These are phyloP conservation scores for Formica aserva DNA, from an alignment of 2,888 invertebrate species.

Conservation along the genomic window DNA sequence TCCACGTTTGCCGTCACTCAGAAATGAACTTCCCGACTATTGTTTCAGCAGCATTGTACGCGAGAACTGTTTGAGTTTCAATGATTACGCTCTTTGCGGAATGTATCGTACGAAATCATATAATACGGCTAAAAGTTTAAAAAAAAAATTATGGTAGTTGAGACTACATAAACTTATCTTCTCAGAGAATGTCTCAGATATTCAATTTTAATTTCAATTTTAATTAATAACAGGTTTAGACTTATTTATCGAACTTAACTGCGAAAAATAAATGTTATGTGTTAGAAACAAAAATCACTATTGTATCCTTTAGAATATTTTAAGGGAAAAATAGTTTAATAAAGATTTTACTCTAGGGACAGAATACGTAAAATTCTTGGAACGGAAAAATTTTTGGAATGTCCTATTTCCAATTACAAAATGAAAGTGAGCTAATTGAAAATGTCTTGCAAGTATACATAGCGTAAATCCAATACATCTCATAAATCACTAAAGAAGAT, in stretches of 20 bases:
- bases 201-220: background rate
- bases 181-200: background rate
- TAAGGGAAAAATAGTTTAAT: background rate
- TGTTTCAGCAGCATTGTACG: slow-evolving; percentile 36
- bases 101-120: slow-evolving; percentile 1
- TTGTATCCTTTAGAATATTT: background rate
- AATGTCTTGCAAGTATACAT: background rate
- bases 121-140: background rate
- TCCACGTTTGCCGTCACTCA: slow-evolving; percentile 30
- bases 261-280: background rate
- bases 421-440: background rate
- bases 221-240: background rate
- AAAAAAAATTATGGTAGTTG: background rate
- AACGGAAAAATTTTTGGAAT: background rate
- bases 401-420: background rate
- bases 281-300: background rate
- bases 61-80: slow-evolving; percentile 24
- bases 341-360: background rate
- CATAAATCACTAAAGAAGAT: too few species aligned
- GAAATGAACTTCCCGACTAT: slow-evolving; percentile 41
- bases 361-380: background rate
- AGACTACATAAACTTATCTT: background rate
- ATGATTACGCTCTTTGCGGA: slow-evolving; percentile 30
- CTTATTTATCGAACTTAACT: background rate
- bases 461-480: too few species aligned